phyloP scores from a whole-genome alignment of 2,797 vertebrate genomes.

The Xerus rutilus region DNA sequence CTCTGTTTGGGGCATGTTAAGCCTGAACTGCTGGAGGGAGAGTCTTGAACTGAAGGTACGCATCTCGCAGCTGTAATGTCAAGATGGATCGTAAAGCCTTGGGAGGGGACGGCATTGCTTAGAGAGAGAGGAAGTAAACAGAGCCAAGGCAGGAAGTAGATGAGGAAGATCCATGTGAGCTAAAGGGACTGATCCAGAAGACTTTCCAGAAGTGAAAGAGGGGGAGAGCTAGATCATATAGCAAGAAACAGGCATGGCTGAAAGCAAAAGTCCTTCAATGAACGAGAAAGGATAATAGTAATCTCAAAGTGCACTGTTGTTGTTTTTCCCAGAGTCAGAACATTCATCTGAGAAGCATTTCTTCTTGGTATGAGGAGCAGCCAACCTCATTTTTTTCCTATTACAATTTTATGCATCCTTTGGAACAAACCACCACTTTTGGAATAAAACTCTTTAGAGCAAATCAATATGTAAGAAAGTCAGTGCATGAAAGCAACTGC shows the following conservation, averaged over 20 bases:
- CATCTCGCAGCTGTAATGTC: no score
- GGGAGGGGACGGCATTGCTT: accelerated
- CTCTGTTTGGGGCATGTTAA: background rate
- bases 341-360: background rate
- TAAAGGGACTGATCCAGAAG: background rate
- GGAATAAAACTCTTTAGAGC: conserved; percentile 51
- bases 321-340: background rate
- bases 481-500: background rate
- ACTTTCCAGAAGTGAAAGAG: background rate
- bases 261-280: background rate
- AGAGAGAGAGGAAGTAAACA: background rate
- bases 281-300: background rate
- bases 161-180: background rate
- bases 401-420: conserved; percentile 43
- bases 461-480: conserved; percentile 15
- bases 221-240: no score
- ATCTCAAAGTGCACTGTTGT: background rate
- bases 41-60: background rate
- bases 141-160: background rate
- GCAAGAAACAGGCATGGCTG: background rate
- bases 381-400: background rate
- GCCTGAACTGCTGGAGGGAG: background rate
- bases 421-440: conserved; percentile 26
- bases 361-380: background rate
- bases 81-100: background rate